Conservation (phyloP, 2,797 vertebrate genomes). For the Moxostoma hubbsi region DNA sequence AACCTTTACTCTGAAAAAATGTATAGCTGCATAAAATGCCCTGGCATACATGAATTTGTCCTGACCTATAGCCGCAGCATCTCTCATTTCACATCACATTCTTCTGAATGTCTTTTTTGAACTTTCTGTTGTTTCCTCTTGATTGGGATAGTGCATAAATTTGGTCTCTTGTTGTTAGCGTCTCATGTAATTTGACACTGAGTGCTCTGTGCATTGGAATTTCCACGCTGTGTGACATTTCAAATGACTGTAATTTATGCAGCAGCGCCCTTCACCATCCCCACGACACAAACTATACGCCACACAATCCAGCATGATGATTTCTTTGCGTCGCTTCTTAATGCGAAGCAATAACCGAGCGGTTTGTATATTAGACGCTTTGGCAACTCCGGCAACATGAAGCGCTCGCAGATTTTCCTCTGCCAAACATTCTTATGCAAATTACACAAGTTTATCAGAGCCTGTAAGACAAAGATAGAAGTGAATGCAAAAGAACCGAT, state of each 20-base stretch:
- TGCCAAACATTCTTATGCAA: conserved; percentile 58
- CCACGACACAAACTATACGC: conserved; percentile 8
- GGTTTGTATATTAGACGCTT: conserved; percentile 42
- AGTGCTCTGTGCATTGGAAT: neutral
- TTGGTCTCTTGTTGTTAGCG: neutral
- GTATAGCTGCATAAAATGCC: no score
- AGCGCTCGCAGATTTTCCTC: conserved; percentile 19
- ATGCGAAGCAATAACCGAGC: conserved; percentile 30
- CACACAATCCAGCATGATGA: conserved; percentile 16
- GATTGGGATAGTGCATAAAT: neutral
- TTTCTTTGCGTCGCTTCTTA: conserved; percentile 37
- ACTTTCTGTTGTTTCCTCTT: no score
- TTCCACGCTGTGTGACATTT: conserved; percentile 35
- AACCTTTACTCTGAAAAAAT: no score
- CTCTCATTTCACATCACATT: no score
- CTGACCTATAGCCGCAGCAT: no score
- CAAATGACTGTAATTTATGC: conserved; percentile 29
- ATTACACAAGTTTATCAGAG: conserved; percentile 47
- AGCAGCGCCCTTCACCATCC: conserved; percentile 27
- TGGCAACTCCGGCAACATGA: conserved; percentile 31
- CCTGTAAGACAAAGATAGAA: conserved; percentile 56
- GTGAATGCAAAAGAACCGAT: conserved; percentile 49
- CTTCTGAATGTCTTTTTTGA: no score
- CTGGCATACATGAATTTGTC: no score
- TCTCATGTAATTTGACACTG: neutral